A percentile compares a stretch with the other conserved stretches of the same genome.
phyloP scores from a whole-genome alignment of 2,888 invertebrate species.

The Nymphalis polychloros region DNA sequence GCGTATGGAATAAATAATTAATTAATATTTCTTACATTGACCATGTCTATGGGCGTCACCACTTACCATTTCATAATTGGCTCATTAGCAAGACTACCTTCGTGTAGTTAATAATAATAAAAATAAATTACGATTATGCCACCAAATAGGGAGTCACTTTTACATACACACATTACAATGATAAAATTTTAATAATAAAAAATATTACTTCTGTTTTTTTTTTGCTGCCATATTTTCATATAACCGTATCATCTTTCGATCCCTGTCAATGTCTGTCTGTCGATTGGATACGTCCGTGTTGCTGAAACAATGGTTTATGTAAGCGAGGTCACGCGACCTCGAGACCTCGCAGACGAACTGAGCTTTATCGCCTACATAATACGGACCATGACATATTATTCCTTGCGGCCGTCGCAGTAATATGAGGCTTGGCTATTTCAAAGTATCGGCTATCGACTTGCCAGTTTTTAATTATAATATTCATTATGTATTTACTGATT shows the following conservation, averaged over 20 bases:
- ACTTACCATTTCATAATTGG: too few relatives aligned
- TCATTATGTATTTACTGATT: background rate
- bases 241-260: constrained; percentile 4
- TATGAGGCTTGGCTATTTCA: background rate
- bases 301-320: constrained; percentile 27
- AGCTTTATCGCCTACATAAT: background rate
- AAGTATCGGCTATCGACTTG: constrained; percentile 4
- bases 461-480: background rate
- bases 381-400: background rate
- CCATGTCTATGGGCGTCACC: too few relatives aligned
- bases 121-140: too few relatives aligned
- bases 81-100: too few relatives aligned
- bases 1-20: too few relatives aligned
- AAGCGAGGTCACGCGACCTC: constrained; percentile 23
- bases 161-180: too few relatives aligned
- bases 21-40: too few relatives aligned
- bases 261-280: constrained; percentile 7
- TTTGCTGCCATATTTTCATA: background rate
- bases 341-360: background rate
- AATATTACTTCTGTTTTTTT: background rate
- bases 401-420: background rate
- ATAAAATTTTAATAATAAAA: too few relatives aligned
- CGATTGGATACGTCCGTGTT: constrained; percentile 12
- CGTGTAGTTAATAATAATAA: too few relatives aligned
- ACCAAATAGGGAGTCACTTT: too few relatives aligned